Conservation (phyloP, 2,797 vertebrate species). For the Momotus momota region DNA sequence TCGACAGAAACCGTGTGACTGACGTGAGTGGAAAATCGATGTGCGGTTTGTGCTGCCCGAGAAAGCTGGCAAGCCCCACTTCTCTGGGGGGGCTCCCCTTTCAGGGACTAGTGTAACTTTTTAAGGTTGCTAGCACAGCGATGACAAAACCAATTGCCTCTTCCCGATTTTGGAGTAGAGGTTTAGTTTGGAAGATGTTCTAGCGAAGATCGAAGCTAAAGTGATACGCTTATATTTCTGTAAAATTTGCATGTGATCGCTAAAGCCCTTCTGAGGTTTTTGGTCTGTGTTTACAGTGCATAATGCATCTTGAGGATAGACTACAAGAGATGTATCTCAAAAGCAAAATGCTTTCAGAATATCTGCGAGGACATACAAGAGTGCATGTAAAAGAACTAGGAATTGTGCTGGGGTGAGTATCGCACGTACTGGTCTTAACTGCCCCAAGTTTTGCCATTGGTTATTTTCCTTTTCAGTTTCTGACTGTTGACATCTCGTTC, state of each 20-base stretch:
- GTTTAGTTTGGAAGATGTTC: background rate
- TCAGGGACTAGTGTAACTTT: background rate
- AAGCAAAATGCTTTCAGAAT: constrained; percentile 90
- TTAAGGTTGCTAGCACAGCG: background rate
- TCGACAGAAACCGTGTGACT: background rate
- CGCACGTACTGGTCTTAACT: background rate
- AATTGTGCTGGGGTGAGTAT: constrained; percentile 86
- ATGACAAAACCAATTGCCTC: background rate
- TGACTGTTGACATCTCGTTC: background rate
- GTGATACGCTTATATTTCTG: background rate
- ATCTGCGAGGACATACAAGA: constrained; percentile 86
- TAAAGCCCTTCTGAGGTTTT: background rate
- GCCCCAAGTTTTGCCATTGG: no score
- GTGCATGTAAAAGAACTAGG: constrained; percentile 88
- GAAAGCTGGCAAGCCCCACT: background rate
- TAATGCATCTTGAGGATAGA: constrained; percentile 90
- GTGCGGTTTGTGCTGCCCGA: background rate
- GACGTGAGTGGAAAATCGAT: background rate
- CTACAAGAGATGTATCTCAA: constrained; percentile 90
- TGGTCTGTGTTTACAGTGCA: constrained; percentile 77
- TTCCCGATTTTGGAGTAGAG: background rate
- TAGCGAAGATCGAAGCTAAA: background rate
- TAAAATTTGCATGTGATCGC: background rate
- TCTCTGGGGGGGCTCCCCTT: background rate
- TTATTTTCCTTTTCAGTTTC: background rate